phyloP scores from a whole-genome alignment of 92 coral and sea anemone species.

The Montipora capitata region DNA sequence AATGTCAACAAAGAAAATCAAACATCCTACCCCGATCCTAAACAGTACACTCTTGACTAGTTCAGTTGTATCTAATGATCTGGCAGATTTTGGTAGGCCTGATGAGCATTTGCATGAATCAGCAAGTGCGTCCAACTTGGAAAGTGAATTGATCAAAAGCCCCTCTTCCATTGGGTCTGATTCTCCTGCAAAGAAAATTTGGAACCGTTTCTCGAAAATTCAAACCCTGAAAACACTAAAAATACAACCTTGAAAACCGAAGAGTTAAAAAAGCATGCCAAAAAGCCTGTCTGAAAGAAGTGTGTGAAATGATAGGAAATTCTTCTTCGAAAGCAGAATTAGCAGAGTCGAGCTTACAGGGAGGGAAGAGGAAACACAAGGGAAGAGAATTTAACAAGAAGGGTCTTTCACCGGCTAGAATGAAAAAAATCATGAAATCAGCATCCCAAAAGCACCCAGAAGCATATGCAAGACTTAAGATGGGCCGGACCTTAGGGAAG shows the following conservation, averaged over 20 bases:
- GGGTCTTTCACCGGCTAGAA: constrained; percentile 14
- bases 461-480: background rate
- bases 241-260: constrained; percentile 24
- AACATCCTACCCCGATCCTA: constrained; percentile 19
- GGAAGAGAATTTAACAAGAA: background rate
- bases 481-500: background rate
- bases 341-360: constrained; percentile 31
- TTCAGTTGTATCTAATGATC: constrained; percentile 3
- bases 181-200: constrained; percentile 1
- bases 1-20: constrained; percentile 5
- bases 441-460: constrained; percentile 1
- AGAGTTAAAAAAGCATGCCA: background rate
- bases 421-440: constrained; percentile 7
- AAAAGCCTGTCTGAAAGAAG: constrained; percentile 26
- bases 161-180: constrained; percentile 20
- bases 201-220: constrained; percentile 18
- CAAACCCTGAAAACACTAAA: constrained; percentile 11
- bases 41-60: constrained; percentile 30
- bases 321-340: constrained; percentile 10
- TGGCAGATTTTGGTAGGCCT: constrained; percentile 27
- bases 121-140: background rate
- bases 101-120: constrained; percentile 29
- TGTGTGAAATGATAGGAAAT: constrained; percentile 18
- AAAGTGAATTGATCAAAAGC: constrained; percentile 13
- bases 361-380: constrained; percentile 15